phyloP scores from a whole-genome alignment of 2,888 invertebrate genomes.

The Diadegma fenestrale region DNA sequence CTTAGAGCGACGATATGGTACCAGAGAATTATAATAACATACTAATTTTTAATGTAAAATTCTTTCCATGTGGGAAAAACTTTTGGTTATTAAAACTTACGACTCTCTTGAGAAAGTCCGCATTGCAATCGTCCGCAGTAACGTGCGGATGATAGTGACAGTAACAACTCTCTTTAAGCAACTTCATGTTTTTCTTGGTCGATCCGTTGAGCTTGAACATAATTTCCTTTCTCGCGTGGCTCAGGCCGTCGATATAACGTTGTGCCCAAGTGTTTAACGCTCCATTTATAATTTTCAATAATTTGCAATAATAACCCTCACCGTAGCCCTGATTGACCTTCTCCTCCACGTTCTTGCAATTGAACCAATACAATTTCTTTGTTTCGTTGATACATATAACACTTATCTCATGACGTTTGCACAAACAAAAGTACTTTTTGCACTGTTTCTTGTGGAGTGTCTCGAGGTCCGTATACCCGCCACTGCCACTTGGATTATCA shows the following conservation, averaged over 20 bases:
- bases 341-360: conserved; percentile 82
- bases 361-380: conserved; percentile 82
- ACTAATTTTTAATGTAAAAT: too few relatives aligned
- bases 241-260: conserved; percentile 81
- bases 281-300: conserved; percentile 80
- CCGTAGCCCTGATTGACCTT: conserved; percentile 81
- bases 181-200: conserved; percentile 82
- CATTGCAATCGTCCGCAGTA: conserved; percentile 94
- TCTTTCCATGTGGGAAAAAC: too few relatives aligned
- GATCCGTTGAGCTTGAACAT: conserved; percentile 83
- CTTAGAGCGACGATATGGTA: too few relatives aligned
- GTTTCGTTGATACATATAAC: conserved; percentile 83
- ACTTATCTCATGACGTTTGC: conserved; percentile 82
- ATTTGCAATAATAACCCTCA: conserved; percentile 82
- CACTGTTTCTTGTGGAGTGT: conserved; percentile 80
- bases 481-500: conserved; percentile 75
- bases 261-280: conserved; percentile 81
- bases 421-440: conserved; percentile 82
- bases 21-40: too few relatives aligned
- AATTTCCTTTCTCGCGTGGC: conserved; percentile 78
- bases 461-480: conserved; percentile 77
- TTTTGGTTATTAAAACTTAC: conserved; percentile 76
- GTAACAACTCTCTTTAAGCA: conserved; percentile 83
- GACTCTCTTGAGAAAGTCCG: conserved; percentile 95
- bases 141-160: conserved; percentile 94